These are phyloP conservation scores for Lophius piscatorius DNA, from an alignment of 2,113 vertebrate species.

Conservation along the genomic window DNA sequence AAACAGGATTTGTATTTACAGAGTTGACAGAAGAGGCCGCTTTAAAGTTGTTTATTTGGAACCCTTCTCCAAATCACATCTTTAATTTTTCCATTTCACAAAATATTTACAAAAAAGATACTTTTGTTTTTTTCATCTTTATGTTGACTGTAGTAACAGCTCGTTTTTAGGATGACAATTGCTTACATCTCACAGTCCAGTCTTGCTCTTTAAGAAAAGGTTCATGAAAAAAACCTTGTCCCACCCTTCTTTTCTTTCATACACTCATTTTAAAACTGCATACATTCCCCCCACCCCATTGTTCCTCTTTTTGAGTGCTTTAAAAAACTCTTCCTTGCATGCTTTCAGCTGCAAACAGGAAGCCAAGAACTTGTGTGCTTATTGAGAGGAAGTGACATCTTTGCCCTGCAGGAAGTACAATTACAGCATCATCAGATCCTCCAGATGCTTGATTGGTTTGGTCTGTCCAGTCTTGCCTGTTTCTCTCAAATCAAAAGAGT, in stretches of 20 bases:
- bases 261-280: constrained; percentile 71
- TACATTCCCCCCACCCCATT: constrained; percentile 51
- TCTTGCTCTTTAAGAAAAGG: constrained; percentile 73
- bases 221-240: constrained; percentile 68
- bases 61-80: constrained; percentile 79
- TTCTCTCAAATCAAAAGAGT: constrained; percentile 59
- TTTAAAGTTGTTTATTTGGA: constrained; percentile 84
- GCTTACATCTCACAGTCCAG: constrained; percentile 66
- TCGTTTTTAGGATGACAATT: constrained; percentile 62
- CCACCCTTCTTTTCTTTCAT: constrained; percentile 35
- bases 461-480: constrained; percentile 57
- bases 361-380: constrained; percentile 80
- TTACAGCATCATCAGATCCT: constrained; percentile 74
- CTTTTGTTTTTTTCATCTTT: constrained; percentile 52
- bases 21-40: constrained; percentile 46
- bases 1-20: constrained; percentile 14
- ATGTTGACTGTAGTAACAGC: constrained; percentile 55
- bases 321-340: constrained; percentile 76
- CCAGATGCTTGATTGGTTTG: constrained; percentile 73
- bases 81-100: constrained; percentile 81
- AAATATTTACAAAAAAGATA: constrained; percentile 87
- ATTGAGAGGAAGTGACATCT: constrained; percentile 81
- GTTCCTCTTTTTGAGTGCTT: constrained; percentile 75
- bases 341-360: constrained; percentile 83
- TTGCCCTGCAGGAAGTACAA: constrained; percentile 81